phyloP scores from a whole-genome alignment of 37 sponge, comb jelly and placozoan species.

The Agelas oroides region DNA sequence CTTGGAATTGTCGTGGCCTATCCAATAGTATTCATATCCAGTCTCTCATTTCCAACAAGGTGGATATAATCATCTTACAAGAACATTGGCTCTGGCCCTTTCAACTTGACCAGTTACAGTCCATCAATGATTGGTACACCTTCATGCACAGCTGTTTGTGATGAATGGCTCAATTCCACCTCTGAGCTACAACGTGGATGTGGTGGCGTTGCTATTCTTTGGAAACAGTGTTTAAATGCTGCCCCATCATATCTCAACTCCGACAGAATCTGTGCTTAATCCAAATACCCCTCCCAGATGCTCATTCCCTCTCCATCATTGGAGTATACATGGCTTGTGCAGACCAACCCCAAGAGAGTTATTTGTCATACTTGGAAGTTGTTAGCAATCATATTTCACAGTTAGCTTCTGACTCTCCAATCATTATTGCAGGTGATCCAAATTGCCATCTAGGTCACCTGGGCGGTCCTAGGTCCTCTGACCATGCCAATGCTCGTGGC shows the following conservation, averaged over 20 bases:
- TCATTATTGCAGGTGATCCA: too few relatives aligned
- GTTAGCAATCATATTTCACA: too few relatives aligned
- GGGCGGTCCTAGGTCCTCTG: too few relatives aligned
- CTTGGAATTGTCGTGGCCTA: background rate
- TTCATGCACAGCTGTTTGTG: constrained; percentile 2
- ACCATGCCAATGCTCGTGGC: too few relatives aligned
- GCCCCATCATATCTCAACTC: background rate
- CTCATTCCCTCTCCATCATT: background rate
- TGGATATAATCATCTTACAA: background rate
- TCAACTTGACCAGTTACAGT: background rate
- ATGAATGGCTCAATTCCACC: background rate
- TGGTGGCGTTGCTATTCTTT: background rate
- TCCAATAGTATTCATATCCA: constrained; percentile 1
- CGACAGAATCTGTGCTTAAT: background rate
- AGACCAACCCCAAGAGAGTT: too few relatives aligned
- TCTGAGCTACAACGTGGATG: background rate
- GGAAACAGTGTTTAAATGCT: background rate
- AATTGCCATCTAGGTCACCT: too few relatives aligned
- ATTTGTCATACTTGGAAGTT: too few relatives aligned
- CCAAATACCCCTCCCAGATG: background rate
- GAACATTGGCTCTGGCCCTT: constrained; percentile 19
- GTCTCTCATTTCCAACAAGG: background rate
- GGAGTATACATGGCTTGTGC: background rate
- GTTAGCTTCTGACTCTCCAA: too few relatives aligned
- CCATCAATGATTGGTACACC: background rate